Conservation (phyloP, 2,888 invertebrate genomes). For the Rhodophaea formosa region DNA sequence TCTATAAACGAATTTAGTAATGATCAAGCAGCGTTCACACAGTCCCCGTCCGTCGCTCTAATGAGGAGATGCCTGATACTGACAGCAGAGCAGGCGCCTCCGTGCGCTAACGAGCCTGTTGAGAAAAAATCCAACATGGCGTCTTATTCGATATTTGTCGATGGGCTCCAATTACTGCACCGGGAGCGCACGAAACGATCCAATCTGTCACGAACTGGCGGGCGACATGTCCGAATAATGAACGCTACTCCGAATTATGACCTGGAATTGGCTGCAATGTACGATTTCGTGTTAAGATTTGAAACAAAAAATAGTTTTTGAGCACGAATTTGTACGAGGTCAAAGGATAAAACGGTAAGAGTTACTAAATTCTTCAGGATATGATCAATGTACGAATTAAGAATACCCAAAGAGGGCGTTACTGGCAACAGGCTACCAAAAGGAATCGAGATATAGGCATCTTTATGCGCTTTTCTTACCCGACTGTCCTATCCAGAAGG, state of each 20-base stretch:
- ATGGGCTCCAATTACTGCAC: slow-evolving; percentile 65
- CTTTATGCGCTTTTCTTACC: no score
- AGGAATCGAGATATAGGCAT: no score
- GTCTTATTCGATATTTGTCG: slow-evolving; percentile 54
- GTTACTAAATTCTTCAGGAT: no score
- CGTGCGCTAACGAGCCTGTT: slow-evolving; percentile 17
- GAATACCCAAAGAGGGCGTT: no score
- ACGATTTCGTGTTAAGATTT: slow-evolving; percentile 6
- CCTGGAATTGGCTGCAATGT: slow-evolving; percentile 29
- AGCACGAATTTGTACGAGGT: background rate
- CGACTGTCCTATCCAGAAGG: no score
- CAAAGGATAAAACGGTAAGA: no score
- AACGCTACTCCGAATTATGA: slow-evolving; percentile 29
- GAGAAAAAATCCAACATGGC: slow-evolving; percentile 28
- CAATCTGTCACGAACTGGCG: slow-evolving; percentile 52
- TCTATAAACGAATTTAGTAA: no score
- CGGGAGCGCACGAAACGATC: slow-evolving; percentile 64
- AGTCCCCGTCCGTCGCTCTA: background rate
- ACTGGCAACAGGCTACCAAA: no score
- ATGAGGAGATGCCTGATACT: slow-evolving; percentile 15
- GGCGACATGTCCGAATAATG: slow-evolving; percentile 38
- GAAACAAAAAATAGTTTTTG: background rate
- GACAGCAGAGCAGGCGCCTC: slow-evolving; percentile 13
- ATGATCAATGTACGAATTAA: no score
- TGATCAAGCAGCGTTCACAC: background rate